phyloP scores from a whole-genome alignment of 2,888 invertebrate species.

The Gastrophysa polygoni region DNA sequence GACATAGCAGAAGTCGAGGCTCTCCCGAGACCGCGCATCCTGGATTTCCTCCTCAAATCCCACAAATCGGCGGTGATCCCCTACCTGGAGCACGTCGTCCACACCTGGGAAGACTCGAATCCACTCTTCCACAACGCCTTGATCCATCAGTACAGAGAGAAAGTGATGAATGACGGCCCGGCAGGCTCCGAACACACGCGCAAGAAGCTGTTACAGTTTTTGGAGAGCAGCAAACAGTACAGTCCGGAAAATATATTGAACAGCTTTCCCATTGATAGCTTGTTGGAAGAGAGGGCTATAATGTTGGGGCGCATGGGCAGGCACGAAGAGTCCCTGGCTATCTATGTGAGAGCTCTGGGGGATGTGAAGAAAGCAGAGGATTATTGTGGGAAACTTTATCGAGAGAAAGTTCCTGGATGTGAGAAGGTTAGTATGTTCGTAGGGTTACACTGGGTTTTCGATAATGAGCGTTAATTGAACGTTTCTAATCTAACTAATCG shows the following conservation, averaged over 20 bases:
- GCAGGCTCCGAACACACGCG: conserved; percentile 63
- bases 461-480: too few relatives aligned
- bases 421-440: conserved; percentile 46
- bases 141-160: conserved; percentile 86
- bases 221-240: conserved; percentile 81
- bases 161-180: conserved; percentile 59
- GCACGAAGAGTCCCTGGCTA: conserved; percentile 91
- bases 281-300: conserved; percentile 94
- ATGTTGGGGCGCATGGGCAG: conserved; percentile 88
- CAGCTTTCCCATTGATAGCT: conserved; percentile 82
- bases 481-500: too few relatives aligned
- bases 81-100: conserved; percentile 94
- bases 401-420: conserved; percentile 45
- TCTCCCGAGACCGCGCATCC: conserved; percentile 84
- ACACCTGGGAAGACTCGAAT: conserved; percentile 85
- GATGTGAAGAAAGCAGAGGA: conserved; percentile 82
- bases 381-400: conserved; percentile 80
- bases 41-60: conserved; percentile 85
- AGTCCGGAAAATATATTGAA: conserved; percentile 85
- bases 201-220: conserved; percentile 74
- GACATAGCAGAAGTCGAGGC: conserved; percentile 87
- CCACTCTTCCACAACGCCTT: conserved; percentile 89
- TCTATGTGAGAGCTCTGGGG: conserved; percentile 88
- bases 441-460: too few relatives aligned
- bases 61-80: conserved; percentile 84